Base-by-base conservation (phyloP, 2,888 invertebrate genomes). In the Arrhopalites spinosus region DNA sequence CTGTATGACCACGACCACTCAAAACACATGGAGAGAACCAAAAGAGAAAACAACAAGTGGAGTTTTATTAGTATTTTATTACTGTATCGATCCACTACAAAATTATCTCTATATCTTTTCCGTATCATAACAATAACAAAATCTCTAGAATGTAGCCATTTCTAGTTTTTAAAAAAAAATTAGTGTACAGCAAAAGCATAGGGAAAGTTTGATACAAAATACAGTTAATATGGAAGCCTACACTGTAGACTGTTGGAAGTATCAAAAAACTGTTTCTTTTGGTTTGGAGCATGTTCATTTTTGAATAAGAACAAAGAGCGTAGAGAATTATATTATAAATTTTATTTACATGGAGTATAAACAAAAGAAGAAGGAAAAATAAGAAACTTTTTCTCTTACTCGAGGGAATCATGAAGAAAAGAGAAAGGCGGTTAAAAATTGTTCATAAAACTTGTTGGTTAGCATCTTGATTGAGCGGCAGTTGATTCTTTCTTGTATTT, bases 1-100 rank as follows among this genome's bases (percentile, higher is more conserved):
- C 3, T 36, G 11, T 36, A 36, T 36, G 36, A 36, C 36, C 36
- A 36, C 36, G 36, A 36, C 36, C 36, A 36, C 36, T 36, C 36
- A 8, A 29, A 29, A 27, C 1, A 29, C 25, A n/a, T 1, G 36
- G n/a, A 64, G 15, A 13, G 15, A 64, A 56, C 20, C 7, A 23
- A 15, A 8, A 56, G 56, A 8, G 56, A 15, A 23, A 23, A 23
- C 25, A 64, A 64, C 36, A 50, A 25, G 29, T 29, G 29, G 3
- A 13, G 29, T 68, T 68, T 68, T 68, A 68, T 68, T 68, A 68
- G 68, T 50, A 68, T 68, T 68, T 68, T 68, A 68, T 68, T 47
- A 50, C 68, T 20, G 25, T 47, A 68, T 68, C 68, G 50, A 68
- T 68, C 68, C 25, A 13, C 25, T 3, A 20, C 15, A 25, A 45